Evolutionary conservation across 2,888 invertebrate genomes (phyloP).

Genomic region (Melinopterus prodromus): DNA sequence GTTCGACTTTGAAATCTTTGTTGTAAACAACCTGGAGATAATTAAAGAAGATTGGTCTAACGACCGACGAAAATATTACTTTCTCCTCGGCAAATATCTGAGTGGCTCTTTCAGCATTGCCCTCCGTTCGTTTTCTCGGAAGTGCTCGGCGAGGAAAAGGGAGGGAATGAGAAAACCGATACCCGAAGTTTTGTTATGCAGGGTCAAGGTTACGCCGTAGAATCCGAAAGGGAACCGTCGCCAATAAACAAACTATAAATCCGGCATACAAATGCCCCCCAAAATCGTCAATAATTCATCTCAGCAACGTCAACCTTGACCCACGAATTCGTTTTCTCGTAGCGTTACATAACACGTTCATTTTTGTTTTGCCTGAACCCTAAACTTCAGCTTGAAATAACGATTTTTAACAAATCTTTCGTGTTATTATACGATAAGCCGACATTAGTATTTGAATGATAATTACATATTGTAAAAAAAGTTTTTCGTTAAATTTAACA

Average conservation of each 20-base stretch:
- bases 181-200: constrained; percentile 4
- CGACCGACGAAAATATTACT: background rate
- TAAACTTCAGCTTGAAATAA: background rate
- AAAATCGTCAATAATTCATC: background rate
- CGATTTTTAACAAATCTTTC: background rate
- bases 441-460: too few relatives aligned
- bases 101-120: background rate
- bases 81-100: background rate
- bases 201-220: background rate
- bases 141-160: background rate
- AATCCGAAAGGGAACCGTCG: background rate
- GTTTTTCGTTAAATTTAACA: too few relatives aligned
- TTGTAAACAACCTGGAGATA: background rate
- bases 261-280: background rate
- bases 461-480: too few relatives aligned
- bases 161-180: background rate
- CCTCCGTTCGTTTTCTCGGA: background rate
- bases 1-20: background rate
- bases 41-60: background rate
- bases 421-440: too few relatives aligned
- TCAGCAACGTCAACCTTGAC: background rate
- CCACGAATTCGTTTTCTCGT: background rate
- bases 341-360: background rate
- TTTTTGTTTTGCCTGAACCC: background rate
- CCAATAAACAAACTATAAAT: constrained; percentile 4